A percentile compares a stretch with the other conserved stretches of the same genome.
These are phyloP conservation scores for Leiothrix lutea DNA, from an alignment of 2,113 vertebrate genomes.

Conservation along the genomic window DNA sequence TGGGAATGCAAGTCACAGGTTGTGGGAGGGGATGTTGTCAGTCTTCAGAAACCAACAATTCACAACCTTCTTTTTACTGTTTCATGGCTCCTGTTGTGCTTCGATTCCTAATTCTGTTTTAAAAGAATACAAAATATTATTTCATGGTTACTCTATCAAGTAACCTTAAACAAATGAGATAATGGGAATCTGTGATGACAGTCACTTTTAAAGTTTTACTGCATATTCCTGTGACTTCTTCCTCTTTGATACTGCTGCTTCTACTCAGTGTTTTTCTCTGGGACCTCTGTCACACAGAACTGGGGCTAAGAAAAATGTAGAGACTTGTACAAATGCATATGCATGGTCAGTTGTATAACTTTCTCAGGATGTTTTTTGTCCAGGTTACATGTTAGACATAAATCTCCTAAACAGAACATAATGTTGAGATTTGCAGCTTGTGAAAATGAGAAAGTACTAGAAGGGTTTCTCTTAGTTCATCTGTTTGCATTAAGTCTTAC, in stretches of 20 bases:
- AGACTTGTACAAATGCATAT: background rate
- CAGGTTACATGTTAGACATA: background rate
- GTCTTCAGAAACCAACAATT: background rate
- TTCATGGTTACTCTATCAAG: background rate
- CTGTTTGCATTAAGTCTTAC: background rate
- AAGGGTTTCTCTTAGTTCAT: background rate
- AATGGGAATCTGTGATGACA: background rate
- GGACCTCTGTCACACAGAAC: background rate
- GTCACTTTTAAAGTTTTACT: background rate
- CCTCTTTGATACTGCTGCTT: background rate
- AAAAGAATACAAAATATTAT: background rate
- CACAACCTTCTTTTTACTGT: background rate
- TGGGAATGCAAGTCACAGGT: background rate
- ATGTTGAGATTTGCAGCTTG: background rate
- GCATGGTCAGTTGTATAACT: background rate
- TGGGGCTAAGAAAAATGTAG: background rate
- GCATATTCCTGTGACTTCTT: background rate
- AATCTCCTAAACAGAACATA: background rate
- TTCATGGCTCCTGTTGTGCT: background rate
- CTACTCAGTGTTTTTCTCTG: background rate
- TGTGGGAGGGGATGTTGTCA: background rate
- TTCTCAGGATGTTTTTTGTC: background rate
- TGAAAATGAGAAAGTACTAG: background rate
- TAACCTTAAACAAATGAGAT: background rate
- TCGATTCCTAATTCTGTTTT: background rate